Evolutionary conservation across 2,113 vertebrate species (phyloP), one percentile per base, ranked within the genome.

Genomic region (Podarcis muralis): DNA sequence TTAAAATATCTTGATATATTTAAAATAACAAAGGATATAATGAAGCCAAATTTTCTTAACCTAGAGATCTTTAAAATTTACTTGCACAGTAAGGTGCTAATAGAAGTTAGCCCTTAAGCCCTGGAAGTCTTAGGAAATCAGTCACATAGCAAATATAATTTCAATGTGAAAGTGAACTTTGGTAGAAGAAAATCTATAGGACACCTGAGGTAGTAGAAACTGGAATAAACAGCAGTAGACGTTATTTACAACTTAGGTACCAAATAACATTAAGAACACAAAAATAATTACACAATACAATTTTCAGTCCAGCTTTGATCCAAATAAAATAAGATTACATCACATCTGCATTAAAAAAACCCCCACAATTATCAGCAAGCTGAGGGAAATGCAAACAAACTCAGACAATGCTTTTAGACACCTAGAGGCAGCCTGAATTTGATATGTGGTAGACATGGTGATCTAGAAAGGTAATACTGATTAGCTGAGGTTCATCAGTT

Each of bases 161-260:
- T 98, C 97, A 97, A 97, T 96, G 96, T 97, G 97, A 98, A 97
- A 97, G 97, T 98, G 97, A 98, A 98, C 98, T 98, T 98, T 98
- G 98, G 98, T 98, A 98, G 97, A 98, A 97, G 97, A 98, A 97
- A 98, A 97, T 97, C 98, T 98, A 98, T 97, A 97, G 97, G 98
- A 98, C 97, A 98, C 98, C 98, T 98, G 98, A 98, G 98, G 98
- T 98, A 98, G 98, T 98, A 98, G 97, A 98, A 97, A 98, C 94
- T 97, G 98, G 97, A 98, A 98, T 98, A 98, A 98, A 98, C 97
- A 98, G 98, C 98, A 98, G 97, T 97, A 98, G 97, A 97, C 96
- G 87, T 97, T 97, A 97, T 98, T 97, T 97, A 98, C 97, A 97
- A 97, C 94, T 97, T 91, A 97, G 98, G 97, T 98, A 98, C 98